Percentiles rank a stretch among this genome's conserved stretches.
Conservation (phyloP, 2,797 vertebrate species). For the Micromesistius poutassou region DNA sequence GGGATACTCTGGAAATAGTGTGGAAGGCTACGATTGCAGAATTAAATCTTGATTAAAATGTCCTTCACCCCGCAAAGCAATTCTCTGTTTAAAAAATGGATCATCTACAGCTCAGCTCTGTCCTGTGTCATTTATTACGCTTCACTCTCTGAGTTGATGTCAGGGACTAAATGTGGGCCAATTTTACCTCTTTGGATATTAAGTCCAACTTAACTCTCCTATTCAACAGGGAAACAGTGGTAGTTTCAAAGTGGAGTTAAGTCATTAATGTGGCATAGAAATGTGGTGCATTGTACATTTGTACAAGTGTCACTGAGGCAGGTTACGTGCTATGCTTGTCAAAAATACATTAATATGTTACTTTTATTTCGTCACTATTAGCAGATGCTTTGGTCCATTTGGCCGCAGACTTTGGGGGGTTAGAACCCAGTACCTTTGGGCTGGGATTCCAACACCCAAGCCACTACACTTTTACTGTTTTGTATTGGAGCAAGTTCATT, state of each 20-base stretch:
- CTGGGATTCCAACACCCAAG: neutral
- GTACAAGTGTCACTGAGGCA: neutral
- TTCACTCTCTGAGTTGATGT: neutral
- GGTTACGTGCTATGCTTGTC: neutral
- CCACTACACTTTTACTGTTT: neutral
- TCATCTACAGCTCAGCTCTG: neutral
- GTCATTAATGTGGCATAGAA: neutral
- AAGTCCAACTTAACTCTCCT: neutral
- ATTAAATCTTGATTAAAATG: slow-evolving; percentile 4
- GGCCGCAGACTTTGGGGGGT: neutral
- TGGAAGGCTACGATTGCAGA: neutral
- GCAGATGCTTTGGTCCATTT: neutral
- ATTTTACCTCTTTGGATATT: neutral
- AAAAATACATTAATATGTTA: neutral
- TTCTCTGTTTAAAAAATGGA: neutral
- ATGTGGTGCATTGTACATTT: neutral
- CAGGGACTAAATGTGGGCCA: neutral
- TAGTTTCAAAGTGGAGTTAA: neutral
- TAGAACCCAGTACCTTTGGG: neutral
- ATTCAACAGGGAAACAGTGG: neutral
- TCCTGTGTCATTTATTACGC: neutral
- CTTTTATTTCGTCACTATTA: neutral
- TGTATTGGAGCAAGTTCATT: neutral
- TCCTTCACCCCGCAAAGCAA: neutral
- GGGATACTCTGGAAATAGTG: neutral